Percentiles rank a stretch among this genome's conserved stretches.
phyloP scores from a whole-genome alignment of 2,797 vertebrate genomes.

The Lepus townsendii region DNA sequence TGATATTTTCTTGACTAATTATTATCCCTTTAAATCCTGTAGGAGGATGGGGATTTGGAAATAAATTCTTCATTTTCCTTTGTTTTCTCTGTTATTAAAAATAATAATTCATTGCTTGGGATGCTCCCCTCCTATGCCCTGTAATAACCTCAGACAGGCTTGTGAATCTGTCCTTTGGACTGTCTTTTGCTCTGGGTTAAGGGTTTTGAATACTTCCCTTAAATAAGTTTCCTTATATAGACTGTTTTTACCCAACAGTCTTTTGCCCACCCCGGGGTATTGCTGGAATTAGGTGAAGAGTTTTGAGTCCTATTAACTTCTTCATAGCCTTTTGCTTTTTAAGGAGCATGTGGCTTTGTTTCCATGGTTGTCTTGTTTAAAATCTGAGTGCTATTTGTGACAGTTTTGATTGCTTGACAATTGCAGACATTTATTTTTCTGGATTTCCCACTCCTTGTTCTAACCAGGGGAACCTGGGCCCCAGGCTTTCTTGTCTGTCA shows the following conservation, averaged over 20 bases:
- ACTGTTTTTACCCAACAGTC: conserved; percentile 71
- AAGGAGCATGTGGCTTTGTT: neutral
- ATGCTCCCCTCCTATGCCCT: conserved; percentile 32
- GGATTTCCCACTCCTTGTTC: neutral
- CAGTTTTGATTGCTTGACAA: neutral
- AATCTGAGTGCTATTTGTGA: conserved; percentile 18
- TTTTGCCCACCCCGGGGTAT: conserved; percentile 51
- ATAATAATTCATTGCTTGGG: neutral
- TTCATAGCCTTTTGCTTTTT: conserved; percentile 48
- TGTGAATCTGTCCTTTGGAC: conserved; percentile 13
- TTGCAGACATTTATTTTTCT: conserved; percentile 28
- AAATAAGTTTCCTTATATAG: conserved; percentile 80
- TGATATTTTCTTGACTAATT: conserved; percentile 65
- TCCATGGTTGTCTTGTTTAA: conserved; percentile 32
- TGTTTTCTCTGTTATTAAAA: conserved; percentile 39
- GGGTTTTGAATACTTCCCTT: conserved; percentile 76
- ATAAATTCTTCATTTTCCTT: conserved; percentile 69
- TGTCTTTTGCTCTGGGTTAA: conserved; percentile 59
- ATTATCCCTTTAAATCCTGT: conserved; percentile 60
- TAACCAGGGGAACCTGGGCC: neutral
- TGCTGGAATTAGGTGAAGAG: conserved; percentile 68
- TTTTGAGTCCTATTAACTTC: conserved; percentile 62
- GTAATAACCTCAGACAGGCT: conserved; percentile 57
- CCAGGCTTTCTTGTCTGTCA: conserved; percentile 34
- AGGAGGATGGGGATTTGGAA: conserved; percentile 60